Base-by-base conservation (phyloP, 2,113 vertebrate genomes). In the Genyomyrus donnyi region DNA sequence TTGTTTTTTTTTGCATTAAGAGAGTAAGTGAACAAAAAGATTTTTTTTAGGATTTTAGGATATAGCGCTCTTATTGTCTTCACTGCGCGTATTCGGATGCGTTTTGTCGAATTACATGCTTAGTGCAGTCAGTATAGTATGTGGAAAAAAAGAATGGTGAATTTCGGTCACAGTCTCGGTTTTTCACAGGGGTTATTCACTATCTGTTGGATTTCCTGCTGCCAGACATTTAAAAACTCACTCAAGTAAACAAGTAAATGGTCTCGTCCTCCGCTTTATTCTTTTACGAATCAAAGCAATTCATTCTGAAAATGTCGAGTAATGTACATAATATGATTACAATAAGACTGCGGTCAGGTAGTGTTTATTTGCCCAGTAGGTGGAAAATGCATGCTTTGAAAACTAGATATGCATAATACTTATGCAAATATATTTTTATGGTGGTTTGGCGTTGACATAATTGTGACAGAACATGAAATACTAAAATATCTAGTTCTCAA, bases 161-260 rank as follows among this genome's bases (percentile, higher is more conserved):
- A 46, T 49, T 77, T 89, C 17, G 17, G 27, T 89, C 0, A 80
- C 66, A 49, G 13, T 84, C 50, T 10, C 1, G 46, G 35, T 74
- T 74, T 66, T 74, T 88, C 91, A 89, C 83, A 48, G 89, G 50
- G 87, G 90, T 89, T 90, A 62, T 91, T 85, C 19, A 83, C 77
- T 85, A 53, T 87, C 21, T 49, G 85, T 31, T 87, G 85, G 49
- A 31, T 52, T 49, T 52, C 85, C n/a, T 87, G 85, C 48, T 49
- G 46, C 35, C 85, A 46, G 46, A 53, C 85, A 53, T 87, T 52
- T 53, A 53, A 53, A 87, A 87, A 87, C 49, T 87, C 48, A 86
- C 48, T 50, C 85, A 87, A 53, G 85, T 87, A 53, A 87, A 87
- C 85, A 87, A 48, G 19, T 87, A 35, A 53, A 87, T 48, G 85